Percentiles rank a stretch among this genome's conserved stretches.
These are phyloP conservation scores for Hoplostethus atlanticus DNA, from an alignment of 2,797 vertebrate genomes.

Conservation along the genomic window DNA sequence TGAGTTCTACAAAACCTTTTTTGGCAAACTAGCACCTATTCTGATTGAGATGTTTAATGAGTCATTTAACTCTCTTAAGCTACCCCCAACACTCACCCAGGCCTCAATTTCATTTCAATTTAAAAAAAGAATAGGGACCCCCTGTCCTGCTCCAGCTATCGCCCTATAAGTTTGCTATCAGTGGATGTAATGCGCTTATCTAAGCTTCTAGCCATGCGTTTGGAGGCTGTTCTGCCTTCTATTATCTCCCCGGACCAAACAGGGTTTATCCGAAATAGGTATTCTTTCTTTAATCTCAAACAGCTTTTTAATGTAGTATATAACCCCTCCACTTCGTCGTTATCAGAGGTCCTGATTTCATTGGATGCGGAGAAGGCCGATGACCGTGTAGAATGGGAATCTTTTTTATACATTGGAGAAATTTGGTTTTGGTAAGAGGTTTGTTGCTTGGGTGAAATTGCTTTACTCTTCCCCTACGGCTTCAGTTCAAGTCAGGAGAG, in stretches of 20 bases:
- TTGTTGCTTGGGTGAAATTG: background rate
- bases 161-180: no score
- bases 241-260: background rate
- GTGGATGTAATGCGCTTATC: no score
- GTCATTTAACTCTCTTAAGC: no score
- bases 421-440: background rate
- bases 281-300: conserved; percentile 7
- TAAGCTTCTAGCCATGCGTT: no score
- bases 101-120: no score
- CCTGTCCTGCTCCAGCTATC: no score
- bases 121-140: no score
- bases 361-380: background rate
- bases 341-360: background rate
- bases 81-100: no score
- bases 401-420: background rate
- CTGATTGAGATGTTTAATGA: no score
- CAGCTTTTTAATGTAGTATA: background rate
- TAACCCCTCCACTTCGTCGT: background rate
- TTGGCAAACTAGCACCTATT: no score
- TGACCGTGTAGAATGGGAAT: background rate
- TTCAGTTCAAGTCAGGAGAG: no score
- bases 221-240: background rate
- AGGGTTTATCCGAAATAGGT: background rate
- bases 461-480: background rate
- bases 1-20: no score